These are phyloP conservation scores for Champsocephalus esox DNA, from an alignment of 2,797 vertebrate genomes.

Conservation along the genomic window DNA sequence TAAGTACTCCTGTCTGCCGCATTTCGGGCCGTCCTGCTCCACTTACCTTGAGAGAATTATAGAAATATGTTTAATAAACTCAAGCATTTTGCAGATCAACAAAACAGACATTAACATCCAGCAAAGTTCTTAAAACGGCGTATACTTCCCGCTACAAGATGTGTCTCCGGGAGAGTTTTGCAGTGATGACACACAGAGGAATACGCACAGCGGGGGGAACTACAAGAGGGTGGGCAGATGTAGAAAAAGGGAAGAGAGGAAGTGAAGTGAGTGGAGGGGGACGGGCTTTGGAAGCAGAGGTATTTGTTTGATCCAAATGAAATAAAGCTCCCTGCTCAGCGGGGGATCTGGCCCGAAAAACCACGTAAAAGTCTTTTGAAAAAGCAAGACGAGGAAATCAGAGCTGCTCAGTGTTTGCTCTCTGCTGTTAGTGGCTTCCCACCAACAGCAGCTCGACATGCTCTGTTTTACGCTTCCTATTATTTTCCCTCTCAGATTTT, in stretches of 20 bases:
- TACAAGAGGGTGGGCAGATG: conserved; percentile 32
- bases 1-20: too few relatives aligned
- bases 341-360: conserved; percentile 48
- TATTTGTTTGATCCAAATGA: conserved; percentile 63
- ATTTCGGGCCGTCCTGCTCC: too few relatives aligned
- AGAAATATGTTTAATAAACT: too few relatives aligned
- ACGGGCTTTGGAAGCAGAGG: conserved; percentile 35
- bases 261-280: neutral
- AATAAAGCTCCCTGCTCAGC: conserved; percentile 57
- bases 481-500: neutral
- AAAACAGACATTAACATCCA: too few relatives aligned
- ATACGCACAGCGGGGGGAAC: conserved; percentile 7
- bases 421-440: conserved; percentile 39
- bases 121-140: too few relatives aligned
- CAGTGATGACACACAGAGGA: neutral
- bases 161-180: too few relatives aligned
- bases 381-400: conserved; percentile 47
- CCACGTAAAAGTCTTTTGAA: conserved; percentile 51
- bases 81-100: too few relatives aligned
- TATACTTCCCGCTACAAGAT: too few relatives aligned
- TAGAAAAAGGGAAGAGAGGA: conserved; percentile 21
- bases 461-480: neutral
- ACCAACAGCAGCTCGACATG: conserved; percentile 24
- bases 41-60: too few relatives aligned
- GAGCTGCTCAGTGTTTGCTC: conserved; percentile 20